Percentiles rank a stretch among this genome's conserved stretches.
phyloP scores from a whole-genome alignment of 2,113 vertebrate species.

The Emydocephalus ijimae region DNA sequence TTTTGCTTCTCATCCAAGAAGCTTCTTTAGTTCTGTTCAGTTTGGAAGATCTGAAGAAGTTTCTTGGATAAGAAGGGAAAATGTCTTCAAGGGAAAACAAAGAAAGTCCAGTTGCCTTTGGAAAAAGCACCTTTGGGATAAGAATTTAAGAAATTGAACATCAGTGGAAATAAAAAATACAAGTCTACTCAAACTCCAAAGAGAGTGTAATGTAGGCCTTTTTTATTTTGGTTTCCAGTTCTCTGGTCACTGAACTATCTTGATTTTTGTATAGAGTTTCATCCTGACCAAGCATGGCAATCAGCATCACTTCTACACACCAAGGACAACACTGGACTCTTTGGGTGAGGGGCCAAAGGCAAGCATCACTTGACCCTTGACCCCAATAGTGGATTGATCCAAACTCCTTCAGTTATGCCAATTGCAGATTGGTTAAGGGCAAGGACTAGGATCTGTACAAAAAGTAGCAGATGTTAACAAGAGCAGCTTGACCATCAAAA shows the following conservation, averaged over 20 bases:
- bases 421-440: background rate
- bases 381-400: background rate
- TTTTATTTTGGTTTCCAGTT: conserved; percentile 44
- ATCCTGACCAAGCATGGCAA: background rate
- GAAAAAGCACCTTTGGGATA: background rate
- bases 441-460: background rate
- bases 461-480: background rate
- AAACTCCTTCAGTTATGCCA: background rate
- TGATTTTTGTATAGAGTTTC: conserved; percentile 36
- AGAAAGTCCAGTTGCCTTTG: background rate
- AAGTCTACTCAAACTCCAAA: conserved; percentile 11
- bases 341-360: no score
- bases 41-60: background rate
- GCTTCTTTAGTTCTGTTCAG: background rate
- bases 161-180: conserved; percentile 42
- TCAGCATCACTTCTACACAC: background rate
- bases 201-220: conserved; percentile 18
- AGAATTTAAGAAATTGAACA: conserved; percentile 40
- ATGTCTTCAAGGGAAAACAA: background rate
- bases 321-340: background rate
- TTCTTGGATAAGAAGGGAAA: background rate
- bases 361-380: background rate
- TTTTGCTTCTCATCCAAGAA: background rate
- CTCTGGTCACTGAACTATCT: conserved; percentile 26
- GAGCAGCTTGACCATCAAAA: background rate